Evolutionary conservation across 2,113 vertebrate genomes (phyloP).

Genomic region (Mustela nigripes): DNA sequence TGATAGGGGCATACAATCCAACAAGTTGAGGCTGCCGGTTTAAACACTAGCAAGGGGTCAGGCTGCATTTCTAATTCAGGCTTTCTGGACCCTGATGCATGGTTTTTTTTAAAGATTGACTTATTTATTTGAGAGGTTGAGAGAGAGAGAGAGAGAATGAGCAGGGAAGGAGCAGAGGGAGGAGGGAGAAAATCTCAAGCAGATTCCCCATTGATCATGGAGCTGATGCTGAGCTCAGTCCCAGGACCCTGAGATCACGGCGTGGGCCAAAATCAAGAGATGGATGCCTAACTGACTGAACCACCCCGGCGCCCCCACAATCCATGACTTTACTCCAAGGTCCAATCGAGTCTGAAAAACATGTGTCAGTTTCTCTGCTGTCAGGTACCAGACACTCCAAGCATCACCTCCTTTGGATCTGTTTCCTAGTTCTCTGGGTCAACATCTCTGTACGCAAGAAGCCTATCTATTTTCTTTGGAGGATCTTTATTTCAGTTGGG

Average conservation of each 20-base stretch:
- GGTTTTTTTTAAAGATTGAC: background rate
- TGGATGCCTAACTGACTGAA: background rate
- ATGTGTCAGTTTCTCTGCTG: fast-evolving
- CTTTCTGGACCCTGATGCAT: background rate
- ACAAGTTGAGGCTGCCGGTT: background rate
- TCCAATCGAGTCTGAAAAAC: background rate
- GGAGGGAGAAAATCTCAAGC: background rate
- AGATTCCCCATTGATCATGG: background rate
- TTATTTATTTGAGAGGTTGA: background rate
- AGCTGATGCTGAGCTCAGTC: background rate
- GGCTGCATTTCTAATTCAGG: background rate
- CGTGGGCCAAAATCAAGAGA: background rate
- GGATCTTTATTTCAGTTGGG: background rate
- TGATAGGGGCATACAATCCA: fast-evolving
- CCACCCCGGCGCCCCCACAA: background rate
- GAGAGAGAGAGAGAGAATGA: background rate
- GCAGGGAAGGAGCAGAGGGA: background rate
- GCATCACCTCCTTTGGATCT: background rate
- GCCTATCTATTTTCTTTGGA: background rate
- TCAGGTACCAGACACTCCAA: background rate
- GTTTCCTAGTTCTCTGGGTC: background rate
- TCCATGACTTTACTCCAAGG: background rate
- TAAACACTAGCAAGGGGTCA: background rate
- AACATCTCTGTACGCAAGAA: background rate
- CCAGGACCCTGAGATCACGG: background rate